Conservation (phyloP, 2,797 vertebrate genomes). For the Chelon labrosus region DNA sequence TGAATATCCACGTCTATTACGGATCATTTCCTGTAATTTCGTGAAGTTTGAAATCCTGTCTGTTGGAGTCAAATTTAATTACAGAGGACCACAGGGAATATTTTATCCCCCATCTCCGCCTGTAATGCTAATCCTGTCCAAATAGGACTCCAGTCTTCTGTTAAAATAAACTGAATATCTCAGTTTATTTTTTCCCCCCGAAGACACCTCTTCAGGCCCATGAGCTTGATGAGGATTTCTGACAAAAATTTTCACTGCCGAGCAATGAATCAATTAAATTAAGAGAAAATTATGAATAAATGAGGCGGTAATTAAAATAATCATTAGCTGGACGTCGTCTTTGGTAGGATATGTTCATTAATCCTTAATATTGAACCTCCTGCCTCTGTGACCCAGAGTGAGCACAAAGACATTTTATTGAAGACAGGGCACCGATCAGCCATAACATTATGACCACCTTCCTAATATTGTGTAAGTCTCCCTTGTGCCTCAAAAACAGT, state of each 20-base stretch:
- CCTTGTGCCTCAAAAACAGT: no score
- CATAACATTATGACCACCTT: no score
- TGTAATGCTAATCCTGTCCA: background rate
- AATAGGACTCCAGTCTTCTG: background rate
- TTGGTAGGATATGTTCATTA: conserved; percentile 28
- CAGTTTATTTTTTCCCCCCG: background rate
- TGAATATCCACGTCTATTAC: background rate
- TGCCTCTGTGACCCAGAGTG: conserved; percentile 28
- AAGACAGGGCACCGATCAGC: background rate
- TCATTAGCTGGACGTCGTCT: background rate
- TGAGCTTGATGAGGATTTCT: background rate
- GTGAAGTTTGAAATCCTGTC: background rate
- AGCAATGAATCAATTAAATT: background rate
- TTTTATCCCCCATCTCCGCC: background rate
- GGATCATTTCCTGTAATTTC: background rate
- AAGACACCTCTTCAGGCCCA: background rate
- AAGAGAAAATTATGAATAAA: background rate
- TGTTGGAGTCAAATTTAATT: background rate
- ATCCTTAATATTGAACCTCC: conserved; percentile 11
- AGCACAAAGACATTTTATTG: conserved; percentile 50
- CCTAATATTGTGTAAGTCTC: no score
- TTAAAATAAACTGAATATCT: background rate
- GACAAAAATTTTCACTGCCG: background rate
- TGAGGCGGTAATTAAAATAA: background rate
- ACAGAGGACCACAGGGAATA: background rate